Percentiles rank a stretch among this genome's conserved stretches.
These are phyloP conservation scores for Lordiphosa stackelbergi DNA, from an alignment of 1,140 invertebrate species.

Conservation along the genomic window DNA sequence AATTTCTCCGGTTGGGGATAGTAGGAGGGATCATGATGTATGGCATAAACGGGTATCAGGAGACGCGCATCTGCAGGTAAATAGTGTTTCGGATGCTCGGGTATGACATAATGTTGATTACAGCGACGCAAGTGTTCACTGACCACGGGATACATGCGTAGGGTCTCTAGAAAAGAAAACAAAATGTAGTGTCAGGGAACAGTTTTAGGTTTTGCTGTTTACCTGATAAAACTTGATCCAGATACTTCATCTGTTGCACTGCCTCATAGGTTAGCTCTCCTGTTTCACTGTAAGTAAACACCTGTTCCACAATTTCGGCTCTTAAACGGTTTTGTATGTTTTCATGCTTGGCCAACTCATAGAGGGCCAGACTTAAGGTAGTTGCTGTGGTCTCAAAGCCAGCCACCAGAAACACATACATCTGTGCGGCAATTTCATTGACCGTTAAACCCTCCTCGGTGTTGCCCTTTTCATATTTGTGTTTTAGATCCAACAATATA, in stretches of 20 bases:
- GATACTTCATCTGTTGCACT: slow-evolving; percentile 80
- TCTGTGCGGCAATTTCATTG: slow-evolving; percentile 53
- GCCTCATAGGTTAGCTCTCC: slow-evolving; percentile 74
- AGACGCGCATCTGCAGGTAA: slow-evolving; percentile 54
- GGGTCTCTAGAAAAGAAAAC: slow-evolving; percentile 78
- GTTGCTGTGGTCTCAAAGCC: slow-evolving; percentile 79
- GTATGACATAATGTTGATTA: slow-evolving; percentile 80
- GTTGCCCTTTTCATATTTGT: slow-evolving; percentile 43
- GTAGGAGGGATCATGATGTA: slow-evolving; percentile 80
- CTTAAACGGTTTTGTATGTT: slow-evolving; percentile 80
- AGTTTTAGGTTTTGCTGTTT: not conserved
- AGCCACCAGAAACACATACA: slow-evolving; percentile 74
- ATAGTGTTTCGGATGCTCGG: slow-evolving; percentile 74
- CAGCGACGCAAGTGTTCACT: slow-evolving; percentile 80
- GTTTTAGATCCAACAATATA: slow-evolving; percentile 69
- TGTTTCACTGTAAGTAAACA: slow-evolving; percentile 59
- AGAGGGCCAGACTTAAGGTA: slow-evolving; percentile 79
- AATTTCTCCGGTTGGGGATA: slow-evolving; percentile 80
- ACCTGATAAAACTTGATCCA: slow-evolving; percentile 79
- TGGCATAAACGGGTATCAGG: slow-evolving; percentile 42
- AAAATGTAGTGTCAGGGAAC: not conserved
- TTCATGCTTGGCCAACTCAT: slow-evolving; percentile 80
- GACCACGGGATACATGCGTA: slow-evolving; percentile 82
- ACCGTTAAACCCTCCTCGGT: slow-evolving; percentile 32
- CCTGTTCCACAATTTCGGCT: slow-evolving; percentile 79